Evolutionary conservation across 2,797 vertebrate species (phyloP).

Genomic region (Pseudomugil gertrudae): DNA sequence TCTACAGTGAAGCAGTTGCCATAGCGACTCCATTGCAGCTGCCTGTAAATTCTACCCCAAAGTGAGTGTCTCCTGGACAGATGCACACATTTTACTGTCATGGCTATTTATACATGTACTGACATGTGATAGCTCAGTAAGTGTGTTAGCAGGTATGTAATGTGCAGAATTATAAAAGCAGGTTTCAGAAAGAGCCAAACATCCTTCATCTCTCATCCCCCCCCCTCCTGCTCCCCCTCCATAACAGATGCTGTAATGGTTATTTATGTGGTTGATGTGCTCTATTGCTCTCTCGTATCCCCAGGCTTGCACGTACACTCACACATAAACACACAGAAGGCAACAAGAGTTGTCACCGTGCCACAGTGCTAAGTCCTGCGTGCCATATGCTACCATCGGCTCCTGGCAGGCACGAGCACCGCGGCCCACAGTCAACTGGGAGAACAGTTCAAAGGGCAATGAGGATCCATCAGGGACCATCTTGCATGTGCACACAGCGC

Average conservation of each 20-base stretch:
- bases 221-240: conserved; percentile 10
- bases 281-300: conserved; percentile 62
- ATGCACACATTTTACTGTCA: conserved; percentile 29
- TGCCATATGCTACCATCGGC: conserved; percentile 62
- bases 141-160: conserved; percentile 39
- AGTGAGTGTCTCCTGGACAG: conserved; percentile 46
- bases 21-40: conserved; percentile 75
- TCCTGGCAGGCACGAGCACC: conserved; percentile 61
- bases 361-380: conserved; percentile 51
- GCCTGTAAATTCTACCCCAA: conserved; percentile 54
- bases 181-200: conserved; percentile 32
- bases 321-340: conserved; percentile 33
- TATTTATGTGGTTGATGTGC: conserved; percentile 75
- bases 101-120: conserved; percentile 15
- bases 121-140: conserved; percentile 15
- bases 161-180: conserved; percentile 15
- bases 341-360: conserved; percentile 57
- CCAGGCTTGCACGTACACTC: conserved; percentile 39
- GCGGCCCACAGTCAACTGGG: conserved; percentile 46
- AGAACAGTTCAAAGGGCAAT: conserved; percentile 68
- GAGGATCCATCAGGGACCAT: conserved; percentile 53
- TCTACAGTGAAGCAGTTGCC: conserved; percentile 80
- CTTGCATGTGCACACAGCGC: conserved; percentile 15
- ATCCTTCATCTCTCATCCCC: conserved; percentile 29
- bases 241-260: conserved; percentile 66